phyloP scores from a whole-genome alignment of 2,888 invertebrate species.

The Pollenia griseotomentosa region DNA sequence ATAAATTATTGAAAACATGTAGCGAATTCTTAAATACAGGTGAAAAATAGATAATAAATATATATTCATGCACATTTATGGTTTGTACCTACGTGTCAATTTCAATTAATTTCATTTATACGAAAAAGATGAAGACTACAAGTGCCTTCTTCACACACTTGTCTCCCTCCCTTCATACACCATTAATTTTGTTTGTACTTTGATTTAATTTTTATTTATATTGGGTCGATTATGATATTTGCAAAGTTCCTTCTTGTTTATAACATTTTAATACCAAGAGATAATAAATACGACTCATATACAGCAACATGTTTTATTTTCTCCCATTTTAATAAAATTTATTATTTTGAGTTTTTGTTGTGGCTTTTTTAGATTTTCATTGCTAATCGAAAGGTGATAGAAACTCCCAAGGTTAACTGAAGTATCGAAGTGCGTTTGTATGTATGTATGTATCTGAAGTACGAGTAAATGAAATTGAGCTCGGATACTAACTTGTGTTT shows the following conservation, averaged over 20 bases:
- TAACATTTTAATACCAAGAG: constrained; percentile 6
- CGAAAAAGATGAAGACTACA: too few species aligned
- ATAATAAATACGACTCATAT: background rate
- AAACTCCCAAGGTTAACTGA: constrained; percentile 76
- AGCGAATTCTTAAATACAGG: constrained; percentile 16
- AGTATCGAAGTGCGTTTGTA: background rate
- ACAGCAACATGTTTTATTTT: background rate
- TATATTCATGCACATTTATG: background rate
- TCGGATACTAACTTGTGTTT: constrained; percentile 3
- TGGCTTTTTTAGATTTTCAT: constrained; percentile 52
- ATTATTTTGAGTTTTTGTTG: background rate
- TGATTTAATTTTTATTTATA: background rate
- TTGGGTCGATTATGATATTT: background rate
- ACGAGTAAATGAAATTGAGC: background rate
- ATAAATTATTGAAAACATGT: background rate
- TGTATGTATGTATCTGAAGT: background rate
- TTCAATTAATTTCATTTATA: background rate
- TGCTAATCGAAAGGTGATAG: constrained; percentile 77
- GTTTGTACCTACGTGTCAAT: background rate
- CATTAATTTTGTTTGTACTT: background rate
- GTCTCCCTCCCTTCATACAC: background rate
- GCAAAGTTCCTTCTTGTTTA: background rate
- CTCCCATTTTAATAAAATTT: background rate
- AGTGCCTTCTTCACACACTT: too few species aligned
- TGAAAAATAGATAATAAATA: background rate